Evolutionary conservation across 37 sponge, comb jelly and placozoan species (phyloP).

Genomic region (Lycopodina hypogea): DNA sequence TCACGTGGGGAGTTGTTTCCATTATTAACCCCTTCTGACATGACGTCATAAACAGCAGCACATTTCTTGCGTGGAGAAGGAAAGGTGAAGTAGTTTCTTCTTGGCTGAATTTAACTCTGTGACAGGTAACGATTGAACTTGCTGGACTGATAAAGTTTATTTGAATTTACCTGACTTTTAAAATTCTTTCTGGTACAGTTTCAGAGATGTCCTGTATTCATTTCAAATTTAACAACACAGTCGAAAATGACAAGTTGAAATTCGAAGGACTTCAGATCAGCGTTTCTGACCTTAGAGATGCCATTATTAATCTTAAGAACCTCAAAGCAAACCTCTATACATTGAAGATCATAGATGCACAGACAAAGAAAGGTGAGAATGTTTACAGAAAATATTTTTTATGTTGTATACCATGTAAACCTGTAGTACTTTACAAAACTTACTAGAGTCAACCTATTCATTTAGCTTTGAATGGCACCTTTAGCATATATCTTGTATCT

Average conservation of each 20-base stretch:
- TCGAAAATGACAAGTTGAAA: constrained; percentile 71
- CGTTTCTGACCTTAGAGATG: constrained; percentile 64
- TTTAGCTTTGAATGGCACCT: background rate
- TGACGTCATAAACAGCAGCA: no score
- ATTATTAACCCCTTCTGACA: no score
- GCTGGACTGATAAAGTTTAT: no score
- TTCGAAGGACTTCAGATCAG: constrained; percentile 80
- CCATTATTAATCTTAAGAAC: constrained; percentile 77
- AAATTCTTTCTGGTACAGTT: background rate
- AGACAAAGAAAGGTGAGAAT: constrained; percentile 72
- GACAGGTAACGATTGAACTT: no score
- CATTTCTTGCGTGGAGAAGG: no score
- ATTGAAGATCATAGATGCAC: constrained; percentile 72
- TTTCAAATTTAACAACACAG: constrained; percentile 67
- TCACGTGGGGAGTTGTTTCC: no score
- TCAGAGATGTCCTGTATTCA: constrained; percentile 74
- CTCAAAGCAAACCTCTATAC: constrained; percentile 52
- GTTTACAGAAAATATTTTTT: background rate
- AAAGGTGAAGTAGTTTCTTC: no score
- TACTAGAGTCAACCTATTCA: no score
- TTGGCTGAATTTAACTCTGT: no score
- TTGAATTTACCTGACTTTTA: background rate
- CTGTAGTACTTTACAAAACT: no score
- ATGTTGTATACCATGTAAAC: no score
- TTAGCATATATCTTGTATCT: no score